These are phyloP conservation scores for Drosophila ambigua DNA, from an alignment of 1,140 invertebrate genomes.

Conservation along the genomic window DNA sequence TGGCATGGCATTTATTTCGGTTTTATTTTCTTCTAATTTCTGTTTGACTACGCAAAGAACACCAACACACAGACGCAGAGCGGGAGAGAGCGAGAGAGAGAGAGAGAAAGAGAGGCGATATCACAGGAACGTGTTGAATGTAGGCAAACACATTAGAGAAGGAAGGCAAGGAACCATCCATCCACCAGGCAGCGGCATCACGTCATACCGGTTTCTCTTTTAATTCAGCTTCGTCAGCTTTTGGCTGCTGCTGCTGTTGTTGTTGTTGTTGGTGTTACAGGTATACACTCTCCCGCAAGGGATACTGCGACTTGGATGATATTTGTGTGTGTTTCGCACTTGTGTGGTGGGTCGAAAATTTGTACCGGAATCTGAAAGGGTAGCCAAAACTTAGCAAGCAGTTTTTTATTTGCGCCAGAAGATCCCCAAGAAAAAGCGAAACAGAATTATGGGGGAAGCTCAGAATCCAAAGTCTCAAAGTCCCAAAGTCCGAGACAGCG, in stretches of 20 bases:
- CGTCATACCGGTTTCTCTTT: constrained; percentile 75
- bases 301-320: too few species aligned
- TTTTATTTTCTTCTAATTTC: constrained; percentile 51
- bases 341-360: too few species aligned
- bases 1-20: constrained; percentile 44
- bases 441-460: constrained; percentile 72
- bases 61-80: not conserved
- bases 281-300: too few species aligned
- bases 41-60: constrained; percentile 48
- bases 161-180: constrained; percentile 5
- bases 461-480: constrained; percentile 45
- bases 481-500: constrained; percentile 38
- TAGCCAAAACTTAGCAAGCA: too few species aligned
- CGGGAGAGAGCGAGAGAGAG: too few species aligned
- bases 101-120: too few species aligned
- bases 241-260: constrained; percentile 5
- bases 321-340: too few species aligned
- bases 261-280: constrained; percentile 9
- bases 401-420: constrained; percentile 13
- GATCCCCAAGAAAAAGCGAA: constrained; percentile 29
- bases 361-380: too few species aligned
- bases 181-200: constrained; percentile 44
- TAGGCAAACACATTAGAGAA: constrained; percentile 40
- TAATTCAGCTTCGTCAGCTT: constrained; percentile 59
- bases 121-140: constrained; percentile 59